phyloP scores from a whole-genome alignment of 2,113 vertebrate genomes.

The Oncorhynchus nerka region DNA sequence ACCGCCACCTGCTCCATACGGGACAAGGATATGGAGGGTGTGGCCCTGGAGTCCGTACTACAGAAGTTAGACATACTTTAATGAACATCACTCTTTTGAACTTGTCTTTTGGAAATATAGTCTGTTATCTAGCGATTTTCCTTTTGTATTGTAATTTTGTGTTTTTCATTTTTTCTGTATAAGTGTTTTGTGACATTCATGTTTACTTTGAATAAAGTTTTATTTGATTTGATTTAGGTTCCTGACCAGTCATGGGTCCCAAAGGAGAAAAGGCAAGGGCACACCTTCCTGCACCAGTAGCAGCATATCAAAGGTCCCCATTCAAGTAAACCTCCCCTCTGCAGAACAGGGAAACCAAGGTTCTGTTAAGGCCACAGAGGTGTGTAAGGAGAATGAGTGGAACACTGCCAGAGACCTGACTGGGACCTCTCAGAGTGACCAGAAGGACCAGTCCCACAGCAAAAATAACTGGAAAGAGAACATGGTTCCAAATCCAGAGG shows the following conservation, averaged over 20 bases:
- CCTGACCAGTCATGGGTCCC: conserved; percentile 36
- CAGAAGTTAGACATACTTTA: conserved; percentile 55
- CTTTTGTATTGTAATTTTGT: no score
- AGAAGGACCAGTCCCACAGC: neutral
- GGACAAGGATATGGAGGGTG: neutral
- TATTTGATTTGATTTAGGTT: conserved; percentile 67
- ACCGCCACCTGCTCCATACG: conserved; percentile 26
- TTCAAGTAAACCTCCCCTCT: conserved; percentile 25
- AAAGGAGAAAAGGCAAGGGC: conserved; percentile 34
- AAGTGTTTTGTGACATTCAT: no score
- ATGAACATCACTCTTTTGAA: conserved; percentile 70
- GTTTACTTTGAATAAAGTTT: no score
- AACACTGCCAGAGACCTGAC: conserved; percentile 48
- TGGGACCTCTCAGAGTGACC: neutral
- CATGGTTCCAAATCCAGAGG: neutral
- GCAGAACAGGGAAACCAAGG: neutral
- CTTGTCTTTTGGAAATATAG: conserved; percentile 47
- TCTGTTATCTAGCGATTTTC: no score
- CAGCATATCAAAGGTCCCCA: conserved; percentile 52
- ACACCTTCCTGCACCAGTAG: neutral
- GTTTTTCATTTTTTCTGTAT: no score
- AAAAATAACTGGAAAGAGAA: conserved; percentile 8
- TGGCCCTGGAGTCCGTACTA: conserved; percentile 63
- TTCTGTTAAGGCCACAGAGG: conserved; percentile 2
- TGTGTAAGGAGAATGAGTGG: conserved; percentile 53